Evolutionary conservation across 2,888 invertebrate species (phyloP), one percentile per base, ranked within the genome.

Genomic region (Nematopogon swammerdamellus): DNA sequence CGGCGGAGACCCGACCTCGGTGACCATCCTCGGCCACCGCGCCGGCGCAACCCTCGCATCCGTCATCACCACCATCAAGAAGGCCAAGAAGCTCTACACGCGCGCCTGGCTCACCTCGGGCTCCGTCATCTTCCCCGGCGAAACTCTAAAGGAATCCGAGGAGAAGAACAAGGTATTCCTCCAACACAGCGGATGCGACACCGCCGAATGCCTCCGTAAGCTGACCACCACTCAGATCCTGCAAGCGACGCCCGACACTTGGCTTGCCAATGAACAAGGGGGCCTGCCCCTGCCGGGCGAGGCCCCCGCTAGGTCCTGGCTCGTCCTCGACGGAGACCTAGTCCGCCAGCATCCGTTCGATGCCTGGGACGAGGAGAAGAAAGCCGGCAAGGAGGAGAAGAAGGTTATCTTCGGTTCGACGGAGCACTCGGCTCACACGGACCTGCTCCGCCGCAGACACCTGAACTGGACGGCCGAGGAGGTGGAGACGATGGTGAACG

Each of bases 31-130:
- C 59, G 95, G 93, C 0, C 92, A 94, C 63, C 83, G 91, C 18
- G 91, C 93, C 0, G 94, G 94, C 1, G 94, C 89, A 1, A 93
- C 93, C 0, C 68, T 94, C 14, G 89, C 91, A 0, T 88, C 92
- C 1, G 89, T 91, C 0, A 70, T 95, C 43, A 83, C 86, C 61
- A 70, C 87, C 55, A 65, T 83, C 76, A 11, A 73, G 65, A 56
- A 82, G 50, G 76, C 85, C 2, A 83, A 85, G 49, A 84, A 84
- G 46, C 73, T 92, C 3, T 94, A 92, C 60, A 76, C 87, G 0
- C 76, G 88, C 48, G 89, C 87, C 3, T 93, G 93, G 93, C 83
- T 91, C 1, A 86, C 92, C 0, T 91, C 91, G 2, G 84, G 90
- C 0, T 86, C 90, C 1, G 86, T 88, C 0, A 81, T 88, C 45